A percentile compares a stretch with the other conserved stretches of the same genome.
Evolutionary conservation across 2,113 vertebrate species (phyloP).

Genomic region (Lasiurus borealis): DNA sequence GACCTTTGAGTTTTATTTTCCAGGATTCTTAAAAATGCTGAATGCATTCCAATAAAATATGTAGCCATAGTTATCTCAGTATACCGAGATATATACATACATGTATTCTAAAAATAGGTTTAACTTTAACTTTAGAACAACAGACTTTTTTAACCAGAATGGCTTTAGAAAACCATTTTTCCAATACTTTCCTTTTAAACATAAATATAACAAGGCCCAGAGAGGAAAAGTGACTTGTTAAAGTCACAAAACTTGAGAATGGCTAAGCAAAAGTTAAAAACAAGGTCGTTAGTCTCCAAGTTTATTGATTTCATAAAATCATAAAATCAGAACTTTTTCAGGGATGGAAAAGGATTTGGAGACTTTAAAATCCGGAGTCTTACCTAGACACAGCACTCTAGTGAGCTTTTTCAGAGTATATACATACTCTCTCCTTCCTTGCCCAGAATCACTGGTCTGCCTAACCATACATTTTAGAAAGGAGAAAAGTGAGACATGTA

Average conservation of each 20-base stretch:
- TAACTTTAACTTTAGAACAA: constrained; percentile 77
- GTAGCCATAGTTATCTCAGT: constrained; percentile 84
- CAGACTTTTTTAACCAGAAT: constrained; percentile 36
- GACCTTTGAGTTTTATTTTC: constrained; percentile 83
- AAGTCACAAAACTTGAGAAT: background rate
- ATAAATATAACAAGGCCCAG: background rate
- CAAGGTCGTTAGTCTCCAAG: background rate
- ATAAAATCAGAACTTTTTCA: constrained; percentile 39
- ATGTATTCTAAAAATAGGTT: constrained; percentile 82
- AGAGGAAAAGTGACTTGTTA: background rate
- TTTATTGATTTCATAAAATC: constrained; percentile 47
- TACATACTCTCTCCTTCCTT: background rate
- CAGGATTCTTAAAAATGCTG: constrained; percentile 82
- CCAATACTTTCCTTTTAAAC: constrained; percentile 46
- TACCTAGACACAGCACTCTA: background rate
- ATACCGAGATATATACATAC: constrained; percentile 69
- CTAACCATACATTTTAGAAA: background rate
- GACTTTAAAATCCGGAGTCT: constrained; percentile 26
- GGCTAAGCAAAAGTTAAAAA: constrained; percentile 29
- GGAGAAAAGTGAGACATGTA: background rate
- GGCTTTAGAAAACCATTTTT: constrained; percentile 33
- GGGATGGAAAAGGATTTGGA: background rate
- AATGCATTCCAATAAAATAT: constrained; percentile 81
- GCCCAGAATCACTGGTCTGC: background rate
- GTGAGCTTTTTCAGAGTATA: background rate